Conservation (phyloP, 2,113 vertebrate genomes). For the Melanocharis versteri region DNA sequence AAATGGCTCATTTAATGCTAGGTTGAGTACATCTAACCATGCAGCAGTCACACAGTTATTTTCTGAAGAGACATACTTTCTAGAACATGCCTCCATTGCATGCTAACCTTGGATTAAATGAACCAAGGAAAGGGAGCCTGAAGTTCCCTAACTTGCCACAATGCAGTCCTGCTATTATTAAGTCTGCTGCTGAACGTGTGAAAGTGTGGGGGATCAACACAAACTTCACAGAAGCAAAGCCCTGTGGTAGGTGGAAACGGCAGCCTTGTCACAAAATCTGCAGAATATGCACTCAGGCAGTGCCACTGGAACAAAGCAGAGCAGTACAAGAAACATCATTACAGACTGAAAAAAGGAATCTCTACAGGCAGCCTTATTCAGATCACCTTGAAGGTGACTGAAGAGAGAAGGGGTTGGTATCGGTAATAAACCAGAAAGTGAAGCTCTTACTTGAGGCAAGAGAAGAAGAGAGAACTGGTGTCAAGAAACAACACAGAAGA, state of each 20-base stretch:
- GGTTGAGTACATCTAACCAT: not conserved
- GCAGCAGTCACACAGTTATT: not conserved
- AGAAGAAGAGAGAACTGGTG: not conserved
- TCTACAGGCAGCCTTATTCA: not conserved
- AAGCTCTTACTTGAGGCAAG: not conserved
- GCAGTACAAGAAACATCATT: not conserved
- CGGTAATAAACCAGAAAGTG: not conserved
- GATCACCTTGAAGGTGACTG: not conserved
- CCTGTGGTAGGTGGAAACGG: not conserved
- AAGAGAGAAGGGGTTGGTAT: not conserved
- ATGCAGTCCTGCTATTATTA: conserved; percentile 46
- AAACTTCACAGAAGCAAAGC: not conserved
- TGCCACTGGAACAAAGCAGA: not conserved
- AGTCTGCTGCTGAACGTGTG: conserved; percentile 15
- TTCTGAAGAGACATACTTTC: not conserved
- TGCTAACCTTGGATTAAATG: not conserved
- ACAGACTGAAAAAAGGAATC: not conserved
- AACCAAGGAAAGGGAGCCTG: not conserved
- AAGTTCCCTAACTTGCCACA: not conserved
- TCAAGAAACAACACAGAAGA: not conserved
- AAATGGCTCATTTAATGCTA: not conserved
- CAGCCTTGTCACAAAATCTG: not conserved
- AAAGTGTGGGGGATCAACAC: conserved; percentile 24
- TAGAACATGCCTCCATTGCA: not conserved
- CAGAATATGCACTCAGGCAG: not conserved